These are phyloP conservation scores for Danionella dracula DNA, from an alignment of 2,797 vertebrate species.

Conservation along the genomic window DNA sequence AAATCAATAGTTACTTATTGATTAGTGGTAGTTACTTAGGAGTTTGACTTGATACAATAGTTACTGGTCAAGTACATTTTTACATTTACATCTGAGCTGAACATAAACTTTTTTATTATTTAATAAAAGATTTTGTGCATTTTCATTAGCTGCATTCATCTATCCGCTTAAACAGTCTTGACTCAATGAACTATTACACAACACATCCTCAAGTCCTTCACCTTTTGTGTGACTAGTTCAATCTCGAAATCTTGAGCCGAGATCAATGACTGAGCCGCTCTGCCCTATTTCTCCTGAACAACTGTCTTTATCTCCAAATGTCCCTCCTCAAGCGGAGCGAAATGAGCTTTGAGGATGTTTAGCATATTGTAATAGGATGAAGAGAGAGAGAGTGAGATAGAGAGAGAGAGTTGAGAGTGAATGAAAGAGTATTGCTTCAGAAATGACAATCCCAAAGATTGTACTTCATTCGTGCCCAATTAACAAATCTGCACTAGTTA, in stretches of 20 bases:
- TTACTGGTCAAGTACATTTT: too few species aligned
- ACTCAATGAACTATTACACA: background rate
- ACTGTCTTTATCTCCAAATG: slow-evolving; percentile 20
- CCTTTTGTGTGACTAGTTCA: background rate
- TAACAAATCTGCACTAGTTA: slow-evolving; percentile 4
- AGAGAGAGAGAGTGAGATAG: slow-evolving; percentile 28
- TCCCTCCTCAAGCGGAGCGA: slow-evolving; percentile 16
- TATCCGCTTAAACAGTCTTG: too few species aligned
- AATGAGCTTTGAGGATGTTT: slow-evolving; percentile 9
- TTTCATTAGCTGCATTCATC: too few species aligned
- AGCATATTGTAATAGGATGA: slow-evolving; percentile 34
- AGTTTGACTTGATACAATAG: too few species aligned
- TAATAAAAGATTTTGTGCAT: too few species aligned
- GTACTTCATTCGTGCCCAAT: slow-evolving; percentile 2
- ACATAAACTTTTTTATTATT: too few species aligned
- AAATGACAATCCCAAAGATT: slow-evolving; percentile 16
- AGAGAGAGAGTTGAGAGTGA: background rate
- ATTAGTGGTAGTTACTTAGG: too few species aligned
- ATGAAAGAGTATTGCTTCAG: slow-evolving; percentile 10
- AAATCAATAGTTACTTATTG: too few species aligned
- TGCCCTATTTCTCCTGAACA: slow-evolving; percentile 26
- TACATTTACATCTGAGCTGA: too few species aligned
- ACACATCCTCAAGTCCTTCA: background rate
- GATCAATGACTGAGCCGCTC: slow-evolving; percentile 24
- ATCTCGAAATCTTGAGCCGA: slow-evolving; percentile 24